Conservation (phyloP, 1,140 invertebrate genomes). For the Drosophila pectinifera region DNA sequence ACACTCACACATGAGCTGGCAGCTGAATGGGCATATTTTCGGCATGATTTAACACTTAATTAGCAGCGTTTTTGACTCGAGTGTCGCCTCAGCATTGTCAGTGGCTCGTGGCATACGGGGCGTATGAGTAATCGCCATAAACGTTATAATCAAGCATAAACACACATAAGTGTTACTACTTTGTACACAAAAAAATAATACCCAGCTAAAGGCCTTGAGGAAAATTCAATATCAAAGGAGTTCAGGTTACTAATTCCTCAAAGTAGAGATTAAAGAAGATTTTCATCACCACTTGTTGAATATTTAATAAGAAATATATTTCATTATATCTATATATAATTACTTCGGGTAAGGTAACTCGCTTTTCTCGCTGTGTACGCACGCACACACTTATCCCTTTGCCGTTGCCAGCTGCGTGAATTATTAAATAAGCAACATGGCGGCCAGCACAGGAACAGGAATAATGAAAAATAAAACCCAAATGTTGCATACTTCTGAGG, state of each 20-base stretch:
- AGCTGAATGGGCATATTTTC: conserved; percentile 71
- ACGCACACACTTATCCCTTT: not conserved
- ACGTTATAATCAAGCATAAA: conserved; percentile 64
- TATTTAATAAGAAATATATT: too few relatives aligned
- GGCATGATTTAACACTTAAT: conserved; percentile 83
- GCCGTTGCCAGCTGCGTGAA: conserved; percentile 42
- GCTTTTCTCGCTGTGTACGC: not conserved
- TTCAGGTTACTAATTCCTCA: too few relatives aligned
- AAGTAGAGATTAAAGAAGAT: too few relatives aligned
- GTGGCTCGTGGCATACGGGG: conserved; percentile 31
- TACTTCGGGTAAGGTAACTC: too few relatives aligned
- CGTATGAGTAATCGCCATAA: conserved; percentile 75
- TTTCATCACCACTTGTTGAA: too few relatives aligned
- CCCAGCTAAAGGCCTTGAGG: too few relatives aligned
- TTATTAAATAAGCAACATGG: conserved; percentile 60
- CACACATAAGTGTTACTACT: conserved; percentile 29
- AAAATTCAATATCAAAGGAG: too few relatives aligned
- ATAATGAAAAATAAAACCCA: conserved; percentile 57
- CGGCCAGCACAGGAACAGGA: conserved; percentile 38
- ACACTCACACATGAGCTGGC: conserved; percentile 14
- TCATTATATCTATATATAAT: not conserved
- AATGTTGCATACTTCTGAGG: conserved; percentile 40
- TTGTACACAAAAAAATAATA: conserved; percentile 9
- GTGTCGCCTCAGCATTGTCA: conserved; percentile 68
- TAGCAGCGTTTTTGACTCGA: conserved; percentile 76